Conservation (phyloP, 2,888 invertebrate genomes). For the Agrilus cyanescens region DNA sequence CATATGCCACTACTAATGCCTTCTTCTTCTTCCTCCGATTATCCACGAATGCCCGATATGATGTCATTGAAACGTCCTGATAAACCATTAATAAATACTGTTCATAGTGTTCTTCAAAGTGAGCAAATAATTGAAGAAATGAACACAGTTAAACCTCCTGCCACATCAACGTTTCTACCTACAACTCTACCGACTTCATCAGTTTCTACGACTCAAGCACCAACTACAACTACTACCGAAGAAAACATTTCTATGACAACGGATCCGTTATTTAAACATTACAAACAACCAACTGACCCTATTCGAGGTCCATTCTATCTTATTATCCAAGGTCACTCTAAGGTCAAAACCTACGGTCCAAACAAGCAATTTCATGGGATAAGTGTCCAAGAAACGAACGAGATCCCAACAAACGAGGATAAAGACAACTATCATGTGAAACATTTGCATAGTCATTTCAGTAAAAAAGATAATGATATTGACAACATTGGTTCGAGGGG, state of each 20-base stretch:
- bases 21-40: background rate
- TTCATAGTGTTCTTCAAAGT: slow-evolving; percentile 18
- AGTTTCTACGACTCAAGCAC: slow-evolving; percentile 20
- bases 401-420: slow-evolving; percentile 41
- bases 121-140: slow-evolving; percentile 19
- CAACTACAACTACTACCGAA: slow-evolving; percentile 40
- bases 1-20: background rate
- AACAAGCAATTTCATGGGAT: slow-evolving; percentile 38
- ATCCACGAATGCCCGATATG: background rate
- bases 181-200: slow-evolving; percentile 12
- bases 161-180: slow-evolving; percentile 10
- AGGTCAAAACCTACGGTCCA: slow-evolving; percentile 73
- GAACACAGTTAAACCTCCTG: slow-evolving; percentile 17
- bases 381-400: slow-evolving; percentile 40
- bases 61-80: slow-evolving; percentile 1
- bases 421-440: slow-evolving; percentile 39
- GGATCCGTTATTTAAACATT: slow-evolving; percentile 49
- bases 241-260: slow-evolving; percentile 43
- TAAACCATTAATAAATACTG: slow-evolving; percentile 14
- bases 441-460: slow-evolving; percentile 39
- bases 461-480: slow-evolving; percentile 20
- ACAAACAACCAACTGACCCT: slow-evolving; percentile 49
- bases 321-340: slow-evolving; percentile 76
- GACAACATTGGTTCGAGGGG: slow-evolving; percentile 19
- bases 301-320: slow-evolving; percentile 55